A percentile compares a stretch with the other conserved stretches of the same genome.
Conservation (phyloP, 2,113 vertebrate genomes). For the Tor tambroides region DNA sequence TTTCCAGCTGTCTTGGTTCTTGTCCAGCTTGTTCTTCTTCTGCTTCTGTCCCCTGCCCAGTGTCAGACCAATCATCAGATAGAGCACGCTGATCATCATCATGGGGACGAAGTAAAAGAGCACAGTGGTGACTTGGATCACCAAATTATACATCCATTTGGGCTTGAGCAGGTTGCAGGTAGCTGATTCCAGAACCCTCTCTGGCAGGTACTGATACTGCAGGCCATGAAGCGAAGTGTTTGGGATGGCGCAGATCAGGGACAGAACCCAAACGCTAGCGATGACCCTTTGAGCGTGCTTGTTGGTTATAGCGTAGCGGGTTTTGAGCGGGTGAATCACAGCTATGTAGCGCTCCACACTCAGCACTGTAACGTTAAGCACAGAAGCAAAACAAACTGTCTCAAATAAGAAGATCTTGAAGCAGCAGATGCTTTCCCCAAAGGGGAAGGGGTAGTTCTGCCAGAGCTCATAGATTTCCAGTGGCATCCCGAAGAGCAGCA, state of each 20-base stretch:
- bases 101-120: slow-evolving; percentile 80
- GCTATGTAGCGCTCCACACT: slow-evolving; percentile 80
- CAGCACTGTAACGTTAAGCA: slow-evolving; percentile 79
- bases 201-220: slow-evolving; percentile 72
- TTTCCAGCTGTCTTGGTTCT: slow-evolving; percentile 64
- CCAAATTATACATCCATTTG: slow-evolving; percentile 79
- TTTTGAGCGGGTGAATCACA: slow-evolving; percentile 78
- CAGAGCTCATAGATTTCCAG: slow-evolving; percentile 81
- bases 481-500: slow-evolving; percentile 80
- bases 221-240: slow-evolving; percentile 79
- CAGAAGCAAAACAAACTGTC: slow-evolving; percentile 80
- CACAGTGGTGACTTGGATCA: slow-evolving; percentile 80
- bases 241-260: slow-evolving; percentile 76
- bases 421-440: slow-evolving; percentile 76
- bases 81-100: slow-evolving; percentile 76
- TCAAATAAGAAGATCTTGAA: slow-evolving; percentile 82
- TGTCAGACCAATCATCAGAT: slow-evolving; percentile 76
- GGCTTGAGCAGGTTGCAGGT: slow-evolving; percentile 78
- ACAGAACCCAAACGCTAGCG: slow-evolving; percentile 69
- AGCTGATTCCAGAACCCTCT: slow-evolving; percentile 74
- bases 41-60: slow-evolving; percentile 66
- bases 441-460: slow-evolving; percentile 82
- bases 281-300: slow-evolving; percentile 76
- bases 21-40: slow-evolving; percentile 58
- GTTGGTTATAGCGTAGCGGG: slow-evolving; percentile 76